Evolutionary conservation across 1,140 invertebrate species (phyloP).

Genomic region (Drosophila trapezifrons): DNA sequence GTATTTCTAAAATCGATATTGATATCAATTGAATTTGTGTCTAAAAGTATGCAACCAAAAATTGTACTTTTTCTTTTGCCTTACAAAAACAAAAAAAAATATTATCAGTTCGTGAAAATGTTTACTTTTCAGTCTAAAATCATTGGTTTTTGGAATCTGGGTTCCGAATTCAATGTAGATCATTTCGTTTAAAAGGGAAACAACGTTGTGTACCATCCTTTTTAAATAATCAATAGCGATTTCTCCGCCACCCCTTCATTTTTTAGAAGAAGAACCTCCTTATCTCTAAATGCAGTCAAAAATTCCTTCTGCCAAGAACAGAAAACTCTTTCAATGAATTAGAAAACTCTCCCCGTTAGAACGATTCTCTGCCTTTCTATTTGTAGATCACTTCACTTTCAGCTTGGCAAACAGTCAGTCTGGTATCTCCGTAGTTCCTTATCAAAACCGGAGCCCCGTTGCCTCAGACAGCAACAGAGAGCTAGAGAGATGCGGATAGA

Average conservation of each 20-base stretch:
- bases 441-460: slow-evolving; percentile 54
- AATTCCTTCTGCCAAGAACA: background rate
- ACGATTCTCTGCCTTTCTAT: slow-evolving; percentile 23
- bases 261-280: no score
- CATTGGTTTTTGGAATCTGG: no score
- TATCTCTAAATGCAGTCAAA: no score
- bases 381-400: slow-evolving; percentile 73
- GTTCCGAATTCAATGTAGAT: no score
- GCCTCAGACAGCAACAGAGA: slow-evolving; percentile 19
- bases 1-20: no score
- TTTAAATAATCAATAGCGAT: background rate
- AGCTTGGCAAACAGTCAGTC: slow-evolving; percentile 53
- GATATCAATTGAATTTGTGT: no score
- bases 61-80: no score
- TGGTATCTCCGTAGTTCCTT: slow-evolving; percentile 49
- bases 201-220: background rate
- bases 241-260: no score
- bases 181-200: no score
- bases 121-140: no score
- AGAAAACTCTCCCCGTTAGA: background rate
- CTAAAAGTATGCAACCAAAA: background rate
- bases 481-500: background rate
- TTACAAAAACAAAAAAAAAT: no score
- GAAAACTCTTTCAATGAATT: background rate
- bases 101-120: no score